These are phyloP conservation scores for Pelecanoides urinatrix DNA, from an alignment of 2,113 vertebrate genomes.

Conservation along the genomic window DNA sequence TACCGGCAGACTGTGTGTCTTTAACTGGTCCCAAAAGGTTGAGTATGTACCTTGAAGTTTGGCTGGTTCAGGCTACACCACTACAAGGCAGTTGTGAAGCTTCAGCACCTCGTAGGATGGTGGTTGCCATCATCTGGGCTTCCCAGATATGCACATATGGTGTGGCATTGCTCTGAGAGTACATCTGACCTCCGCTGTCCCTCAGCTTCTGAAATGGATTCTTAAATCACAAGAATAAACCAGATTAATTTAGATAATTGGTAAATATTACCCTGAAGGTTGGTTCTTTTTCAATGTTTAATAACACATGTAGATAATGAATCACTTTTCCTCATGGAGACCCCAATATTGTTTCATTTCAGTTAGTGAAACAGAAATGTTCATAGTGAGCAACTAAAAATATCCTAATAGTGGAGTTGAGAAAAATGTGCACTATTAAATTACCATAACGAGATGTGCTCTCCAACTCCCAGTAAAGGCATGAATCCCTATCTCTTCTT, in stretches of 20 bases:
- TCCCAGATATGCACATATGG: neutral
- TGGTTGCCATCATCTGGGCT: neutral
- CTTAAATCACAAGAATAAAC: neutral
- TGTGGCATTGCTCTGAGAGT: too few relatives aligned
- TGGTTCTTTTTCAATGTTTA: neutral
- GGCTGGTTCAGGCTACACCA: neutral
- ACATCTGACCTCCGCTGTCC: neutral
- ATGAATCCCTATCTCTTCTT: neutral
- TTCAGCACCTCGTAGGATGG: neutral
- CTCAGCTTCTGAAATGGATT: neutral
- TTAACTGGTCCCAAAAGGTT: neutral
- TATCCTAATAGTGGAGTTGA: neutral
- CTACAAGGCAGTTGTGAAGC: neutral
- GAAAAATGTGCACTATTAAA: neutral
- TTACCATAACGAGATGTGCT: neutral
- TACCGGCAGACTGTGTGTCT: neutral
- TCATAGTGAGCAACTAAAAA: neutral
- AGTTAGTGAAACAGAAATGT: neutral
- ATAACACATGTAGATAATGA: neutral
- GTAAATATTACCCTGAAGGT: neutral
- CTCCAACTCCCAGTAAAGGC: neutral
- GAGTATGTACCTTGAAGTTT: neutral
- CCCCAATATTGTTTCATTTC: neutral
- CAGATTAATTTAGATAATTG: neutral
- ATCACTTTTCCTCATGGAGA: neutral